Conservation (phyloP, 2,888 invertebrate species). For the Sarcophaga rosellei region DNA sequence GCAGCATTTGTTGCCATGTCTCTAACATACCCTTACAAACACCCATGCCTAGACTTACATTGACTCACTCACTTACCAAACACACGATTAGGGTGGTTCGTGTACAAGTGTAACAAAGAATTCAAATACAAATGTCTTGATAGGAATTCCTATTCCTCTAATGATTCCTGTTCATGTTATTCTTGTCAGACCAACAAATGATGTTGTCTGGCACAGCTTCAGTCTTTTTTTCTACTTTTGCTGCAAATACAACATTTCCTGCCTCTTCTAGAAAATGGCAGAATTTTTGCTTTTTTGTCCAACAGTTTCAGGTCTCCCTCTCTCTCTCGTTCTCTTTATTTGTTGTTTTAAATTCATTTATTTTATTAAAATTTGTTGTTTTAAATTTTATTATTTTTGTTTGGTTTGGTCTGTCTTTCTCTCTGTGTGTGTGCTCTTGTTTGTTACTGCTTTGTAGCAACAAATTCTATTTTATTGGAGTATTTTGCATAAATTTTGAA, state of each 20-base stretch:
- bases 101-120: not conserved
- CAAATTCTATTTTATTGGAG: constrained; percentile 4
- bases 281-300: constrained; percentile 13
- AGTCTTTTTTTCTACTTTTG: constrained; percentile 8
- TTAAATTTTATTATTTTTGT: not conserved
- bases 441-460: too few relatives aligned
- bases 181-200: not conserved
- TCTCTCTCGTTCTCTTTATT: not conserved
- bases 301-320: not conserved
- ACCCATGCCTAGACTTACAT: not conserved
- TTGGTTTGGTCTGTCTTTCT: not conserved
- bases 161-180: not conserved
- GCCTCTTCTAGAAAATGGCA: constrained; percentile 26
- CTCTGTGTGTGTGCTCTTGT: not conserved
- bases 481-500: not conserved
- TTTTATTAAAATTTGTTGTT: constrained; percentile 16
- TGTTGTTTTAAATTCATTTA: constrained; percentile 41
- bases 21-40: constrained; percentile 9
- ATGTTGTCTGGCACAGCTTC: not conserved
- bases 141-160: not conserved
- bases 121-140: not conserved
- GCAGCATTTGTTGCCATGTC: constrained; percentile 63
- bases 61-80: not conserved
- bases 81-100: not conserved
- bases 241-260: constrained; percentile 48